Percentiles rank a stretch among this genome's conserved stretches.
phyloP scores from a whole-genome alignment of 1,140 invertebrate genomes.

The Pachyrhynchus sulphureomaculatus region DNA sequence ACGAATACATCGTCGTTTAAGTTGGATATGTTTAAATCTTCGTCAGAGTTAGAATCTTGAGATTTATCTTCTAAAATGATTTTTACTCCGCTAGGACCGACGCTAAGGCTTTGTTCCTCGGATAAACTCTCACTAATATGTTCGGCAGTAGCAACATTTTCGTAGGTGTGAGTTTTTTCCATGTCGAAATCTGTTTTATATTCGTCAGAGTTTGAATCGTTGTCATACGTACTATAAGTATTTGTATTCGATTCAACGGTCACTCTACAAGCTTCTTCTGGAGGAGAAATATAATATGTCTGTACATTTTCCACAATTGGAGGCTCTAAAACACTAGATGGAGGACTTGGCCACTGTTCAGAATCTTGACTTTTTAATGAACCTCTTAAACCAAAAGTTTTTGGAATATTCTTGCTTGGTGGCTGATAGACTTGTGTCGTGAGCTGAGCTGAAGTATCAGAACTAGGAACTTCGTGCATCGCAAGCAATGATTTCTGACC shows the following conservation, averaged over 20 bases:
- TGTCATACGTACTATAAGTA: slow-evolving; percentile 47
- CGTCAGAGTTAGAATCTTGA: slow-evolving; percentile 62
- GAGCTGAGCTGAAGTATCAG: slow-evolving; percentile 49
- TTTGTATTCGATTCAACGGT: slow-evolving; percentile 54
- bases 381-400: slow-evolving; percentile 48
- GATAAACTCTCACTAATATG: slow-evolving; percentile 47
- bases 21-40: slow-evolving; percentile 58
- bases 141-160: slow-evolving; percentile 45
- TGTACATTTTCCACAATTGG: slow-evolving; percentile 76
- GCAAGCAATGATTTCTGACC: slow-evolving; percentile 41
- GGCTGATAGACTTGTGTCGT: slow-evolving; percentile 51
- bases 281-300: slow-evolving; percentile 79
- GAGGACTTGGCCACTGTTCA: slow-evolving; percentile 77
- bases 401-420: slow-evolving; percentile 46
- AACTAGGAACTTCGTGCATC: slow-evolving; percentile 48
- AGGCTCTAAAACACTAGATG: slow-evolving; percentile 65
- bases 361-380: slow-evolving; percentile 60
- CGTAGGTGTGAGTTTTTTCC: slow-evolving; percentile 49
- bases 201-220: slow-evolving; percentile 54
- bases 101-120: slow-evolving; percentile 46
- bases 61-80: slow-evolving; percentile 55
- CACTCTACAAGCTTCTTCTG: slow-evolving; percentile 66
- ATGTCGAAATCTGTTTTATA: slow-evolving; percentile 56
- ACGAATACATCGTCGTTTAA: slow-evolving; percentile 67
- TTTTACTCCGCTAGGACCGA: slow-evolving; percentile 46